A percentile compares a stretch with the other conserved stretches of the same genome.
phyloP scores from a whole-genome alignment of 2,113 vertebrate species.

The Pogona vitticeps region DNA sequence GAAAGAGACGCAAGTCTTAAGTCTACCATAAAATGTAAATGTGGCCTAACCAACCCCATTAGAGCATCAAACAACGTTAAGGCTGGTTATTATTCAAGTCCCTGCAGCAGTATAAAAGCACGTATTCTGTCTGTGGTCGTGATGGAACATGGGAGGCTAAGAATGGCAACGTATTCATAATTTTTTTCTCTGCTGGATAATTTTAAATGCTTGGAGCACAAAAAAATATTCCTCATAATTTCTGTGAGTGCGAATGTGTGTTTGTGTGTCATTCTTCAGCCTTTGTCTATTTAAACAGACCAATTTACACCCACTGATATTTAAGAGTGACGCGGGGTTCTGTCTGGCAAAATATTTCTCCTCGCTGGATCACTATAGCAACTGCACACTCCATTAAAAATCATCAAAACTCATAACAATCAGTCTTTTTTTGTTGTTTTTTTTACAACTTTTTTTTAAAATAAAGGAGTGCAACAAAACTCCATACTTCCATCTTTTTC shows the following conservation, averaged over 20 bases:
- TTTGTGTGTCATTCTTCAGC: not conserved
- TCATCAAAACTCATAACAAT: not conserved
- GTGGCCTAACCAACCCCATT: not conserved
- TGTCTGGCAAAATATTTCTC: conserved; percentile 25
- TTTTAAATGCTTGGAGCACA: conserved; percentile 3
- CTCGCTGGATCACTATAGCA: conserved; percentile 14
- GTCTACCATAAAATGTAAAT: not conserved
- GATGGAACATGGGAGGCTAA: not conserved
- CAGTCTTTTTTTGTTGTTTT: too few relatives aligned
- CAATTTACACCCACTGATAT: conserved; percentile 19
- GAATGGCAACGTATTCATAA: not conserved
- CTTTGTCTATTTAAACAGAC: conserved; percentile 18
- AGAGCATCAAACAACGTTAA: not conserved
- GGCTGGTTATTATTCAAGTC: not conserved
- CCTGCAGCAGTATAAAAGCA: not conserved
- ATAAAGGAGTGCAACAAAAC: not conserved
- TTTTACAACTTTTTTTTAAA: not conserved
- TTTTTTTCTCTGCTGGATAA: not conserved
- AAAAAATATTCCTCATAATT: not conserved
- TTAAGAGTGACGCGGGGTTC: not conserved
- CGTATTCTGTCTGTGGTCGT: too few relatives aligned
- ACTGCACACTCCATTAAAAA: conserved; percentile 28
- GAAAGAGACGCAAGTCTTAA: not conserved
- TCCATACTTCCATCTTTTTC: not conserved
- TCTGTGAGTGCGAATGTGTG: too few relatives aligned